A percentile compares a stretch with the other conserved stretches of the same genome.
Evolutionary conservation across 2,113 vertebrate genomes (phyloP).

Genomic region (Calypte anna): DNA sequence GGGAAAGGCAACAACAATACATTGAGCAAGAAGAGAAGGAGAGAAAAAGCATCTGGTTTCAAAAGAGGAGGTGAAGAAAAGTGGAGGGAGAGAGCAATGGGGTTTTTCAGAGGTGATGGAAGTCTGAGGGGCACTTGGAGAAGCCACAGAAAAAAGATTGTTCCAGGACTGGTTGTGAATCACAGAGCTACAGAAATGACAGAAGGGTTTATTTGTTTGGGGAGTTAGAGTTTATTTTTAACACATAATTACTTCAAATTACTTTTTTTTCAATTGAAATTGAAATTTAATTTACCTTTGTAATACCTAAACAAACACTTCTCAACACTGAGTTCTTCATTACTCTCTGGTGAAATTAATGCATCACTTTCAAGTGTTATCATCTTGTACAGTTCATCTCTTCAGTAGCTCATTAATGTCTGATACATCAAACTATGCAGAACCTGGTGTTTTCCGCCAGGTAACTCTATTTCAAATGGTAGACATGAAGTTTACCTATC

Average conservation of each 20-base stretch:
- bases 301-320: constrained; percentile 7
- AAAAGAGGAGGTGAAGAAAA: not conserved
- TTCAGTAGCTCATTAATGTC: not conserved
- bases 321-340: not conserved
- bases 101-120: not conserved
- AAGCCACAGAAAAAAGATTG: not conserved
- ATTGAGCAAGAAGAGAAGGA: not conserved
- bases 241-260: constrained; percentile 9
- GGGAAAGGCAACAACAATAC: fast-evolving
- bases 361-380: not conserved
- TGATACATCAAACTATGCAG: not conserved
- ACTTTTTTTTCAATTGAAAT: not conserved
- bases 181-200: not conserved
- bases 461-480: not conserved
- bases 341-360: constrained; percentile 12
- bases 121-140: not conserved
- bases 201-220: not conserved
- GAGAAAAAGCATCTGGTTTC: not conserved
- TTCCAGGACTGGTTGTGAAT: not conserved
- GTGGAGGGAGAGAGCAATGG: not conserved
- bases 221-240: constrained; percentile 23
- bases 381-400: not conserved
- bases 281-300: constrained; percentile 29
- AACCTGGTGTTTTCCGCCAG: not conserved
- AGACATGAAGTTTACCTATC: not conserved